Base-by-base conservation (phyloP, 1,140 invertebrate species). In the Hermatobates lingyangjiaoensis region DNA sequence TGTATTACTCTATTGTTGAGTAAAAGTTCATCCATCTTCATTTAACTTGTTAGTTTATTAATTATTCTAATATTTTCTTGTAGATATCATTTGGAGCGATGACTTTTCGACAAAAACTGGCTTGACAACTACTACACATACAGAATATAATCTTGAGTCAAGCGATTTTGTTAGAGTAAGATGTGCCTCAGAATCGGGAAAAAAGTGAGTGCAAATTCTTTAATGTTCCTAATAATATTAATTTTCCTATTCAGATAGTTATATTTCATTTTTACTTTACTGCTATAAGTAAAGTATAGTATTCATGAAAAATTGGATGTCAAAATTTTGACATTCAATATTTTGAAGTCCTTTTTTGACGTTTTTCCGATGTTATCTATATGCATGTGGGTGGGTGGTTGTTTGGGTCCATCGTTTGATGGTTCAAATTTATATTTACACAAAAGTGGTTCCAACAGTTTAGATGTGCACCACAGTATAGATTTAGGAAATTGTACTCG, bases 141-240 rank as follows among this genome's bases (percentile, higher is more conserved):
- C 73, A 46, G 69, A 66, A 25, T 80, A 79, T 64, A 68, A 71
- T 45, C 62, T 82, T 4, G 70, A 70, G 56, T 54, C 70, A 12
- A 79, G 74, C 57, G 81, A 83, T 66, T 81, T 79, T 64, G 77
- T 77, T 14, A 65, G 73, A 52, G 74, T 78, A 1, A 64, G 67
- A 20, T 79, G 76, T 58, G 63, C 68, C 40, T 64, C 71, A 2
- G 58, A 66, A 48, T 67, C 61, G 58, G 71, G 71, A 52, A 61
- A 69, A 54, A 67, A 64, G 70, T 75, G 57, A 62, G 39, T 10
- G n/a, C n/a, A n/a, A n/a, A n/a, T n/a, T n/a, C n/a, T n/a, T n/a
- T n/a, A n/a, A n/a, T n/a, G n/a, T n/a, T n/a, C n/a, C n/a, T n/a
- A n/a, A n/a, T n/a, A n/a, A n/a, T n/a, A n/a, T n/a, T n/a, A n/a